These are phyloP conservation scores for Drosophila fulvimacula DNA, from an alignment of 2,888 invertebrate species.

Conservation along the genomic window DNA sequence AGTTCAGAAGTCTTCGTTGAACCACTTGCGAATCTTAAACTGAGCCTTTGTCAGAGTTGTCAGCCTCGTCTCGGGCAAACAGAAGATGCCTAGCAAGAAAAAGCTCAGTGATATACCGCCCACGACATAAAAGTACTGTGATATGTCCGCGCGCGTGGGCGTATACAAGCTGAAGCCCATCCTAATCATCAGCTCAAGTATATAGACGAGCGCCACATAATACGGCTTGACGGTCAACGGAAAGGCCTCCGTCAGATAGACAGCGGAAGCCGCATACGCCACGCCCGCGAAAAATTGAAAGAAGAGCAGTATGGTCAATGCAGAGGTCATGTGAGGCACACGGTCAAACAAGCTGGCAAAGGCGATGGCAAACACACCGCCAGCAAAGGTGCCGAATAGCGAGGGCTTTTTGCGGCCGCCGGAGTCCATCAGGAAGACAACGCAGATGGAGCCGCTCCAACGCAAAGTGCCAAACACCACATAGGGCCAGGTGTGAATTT, in stretches of 20 bases:
- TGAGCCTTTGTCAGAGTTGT: slow-evolving; percentile 71
- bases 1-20: slow-evolving; percentile 65
- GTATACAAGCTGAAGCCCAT: slow-evolving; percentile 53
- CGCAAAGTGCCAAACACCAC: slow-evolving; percentile 64
- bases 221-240: slow-evolving; percentile 76
- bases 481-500: slow-evolving; percentile 59
- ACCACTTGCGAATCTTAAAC: slow-evolving; percentile 67
- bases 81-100: slow-evolving; percentile 61
- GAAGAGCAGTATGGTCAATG: slow-evolving; percentile 59
- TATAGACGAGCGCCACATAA: slow-evolving; percentile 65
- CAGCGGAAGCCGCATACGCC: slow-evolving; percentile 72
- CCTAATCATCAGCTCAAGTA: slow-evolving; percentile 65
- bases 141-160: slow-evolving; percentile 33
- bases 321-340: slow-evolving; percentile 44
- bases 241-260: slow-evolving; percentile 81
- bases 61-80: slow-evolving; percentile 78
- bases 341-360: slow-evolving; percentile 60
- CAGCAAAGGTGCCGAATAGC: slow-evolving; percentile 61
- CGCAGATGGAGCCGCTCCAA: slow-evolving; percentile 60
- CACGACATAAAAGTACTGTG: slow-evolving; percentile 60
- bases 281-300: slow-evolving; percentile 74
- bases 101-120: slow-evolving; percentile 66
- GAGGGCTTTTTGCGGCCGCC: slow-evolving; percentile 73
- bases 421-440: slow-evolving; percentile 66
- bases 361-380: slow-evolving; percentile 64